Conservation (phyloP, 2,797 vertebrate genomes). For the Benthosema pterotum region DNA sequence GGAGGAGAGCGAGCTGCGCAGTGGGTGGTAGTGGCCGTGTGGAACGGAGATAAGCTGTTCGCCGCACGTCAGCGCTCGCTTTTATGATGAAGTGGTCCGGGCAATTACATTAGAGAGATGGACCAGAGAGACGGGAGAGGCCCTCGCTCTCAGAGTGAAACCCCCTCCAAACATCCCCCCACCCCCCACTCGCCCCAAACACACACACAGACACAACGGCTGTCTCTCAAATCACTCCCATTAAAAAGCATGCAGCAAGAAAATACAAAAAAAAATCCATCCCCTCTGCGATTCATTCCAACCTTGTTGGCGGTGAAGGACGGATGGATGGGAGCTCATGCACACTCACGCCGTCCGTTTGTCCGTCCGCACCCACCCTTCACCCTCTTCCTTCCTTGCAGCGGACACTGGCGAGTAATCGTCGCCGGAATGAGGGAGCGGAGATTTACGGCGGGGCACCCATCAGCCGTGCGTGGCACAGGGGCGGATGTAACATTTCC, state of each 20-base stretch:
- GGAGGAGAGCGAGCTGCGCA: constrained; percentile 31
- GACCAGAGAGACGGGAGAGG: constrained; percentile 17
- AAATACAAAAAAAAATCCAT: too few species aligned
- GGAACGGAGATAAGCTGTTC: constrained; percentile 50
- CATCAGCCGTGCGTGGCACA: too few species aligned
- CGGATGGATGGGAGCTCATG: constrained; percentile 37
- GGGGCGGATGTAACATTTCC: too few species aligned
- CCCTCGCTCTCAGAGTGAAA: constrained; percentile 15
- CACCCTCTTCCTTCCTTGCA: too few species aligned
- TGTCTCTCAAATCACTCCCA: constrained; percentile 13
- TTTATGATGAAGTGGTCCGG: constrained; percentile 74
- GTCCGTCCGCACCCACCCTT: too few species aligned
- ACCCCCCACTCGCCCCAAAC: constrained; percentile 28
- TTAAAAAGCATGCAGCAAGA: constrained; percentile 25
- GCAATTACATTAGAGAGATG: constrained; percentile 74
- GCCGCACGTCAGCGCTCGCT: constrained; percentile 58
- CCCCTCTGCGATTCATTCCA: constrained; percentile 18
- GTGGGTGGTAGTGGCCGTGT: constrained; percentile 20
- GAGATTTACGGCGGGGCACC: constrained; percentile 57
- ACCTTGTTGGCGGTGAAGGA: constrained; percentile 57
- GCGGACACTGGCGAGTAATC: too few species aligned
- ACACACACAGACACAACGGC: constrained; percentile 10
- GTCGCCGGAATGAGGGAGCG: constrained; percentile 10
- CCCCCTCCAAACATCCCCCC: constrained; percentile 27
- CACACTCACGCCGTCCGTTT: constrained; percentile 7